phyloP scores from a whole-genome alignment of 2,888 invertebrate genomes.

The Pyrgus malvae region DNA sequence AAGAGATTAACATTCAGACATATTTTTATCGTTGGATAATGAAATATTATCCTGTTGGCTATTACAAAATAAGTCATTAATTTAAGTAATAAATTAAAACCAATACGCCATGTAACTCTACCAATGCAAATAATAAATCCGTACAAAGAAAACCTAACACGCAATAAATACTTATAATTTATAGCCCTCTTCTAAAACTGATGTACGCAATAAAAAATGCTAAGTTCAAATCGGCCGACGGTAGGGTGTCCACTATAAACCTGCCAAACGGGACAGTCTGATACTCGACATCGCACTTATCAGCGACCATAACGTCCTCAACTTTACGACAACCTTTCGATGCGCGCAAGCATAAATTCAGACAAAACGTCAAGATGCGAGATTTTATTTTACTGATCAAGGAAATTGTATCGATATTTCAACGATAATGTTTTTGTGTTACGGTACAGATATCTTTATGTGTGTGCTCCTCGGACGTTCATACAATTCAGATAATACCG shows the following conservation, averaged over 20 bases:
- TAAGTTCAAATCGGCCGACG: slow-evolving; percentile 55
- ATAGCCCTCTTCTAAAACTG: slow-evolving; percentile 20
- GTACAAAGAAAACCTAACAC: slow-evolving; percentile 19
- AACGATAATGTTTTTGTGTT: slow-evolving; percentile 72
- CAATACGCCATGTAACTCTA: neutral
- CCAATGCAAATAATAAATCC: slow-evolving; percentile 16
- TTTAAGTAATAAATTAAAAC: slow-evolving; percentile 6
- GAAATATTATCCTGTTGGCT: too few relatives aligned
- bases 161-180: slow-evolving; percentile 24
- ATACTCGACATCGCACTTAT: slow-evolving; percentile 73
- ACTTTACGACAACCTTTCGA: slow-evolving; percentile 73
- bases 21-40: too few relatives aligned
- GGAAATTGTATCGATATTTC: slow-evolving; percentile 79
- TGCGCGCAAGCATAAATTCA: slow-evolving; percentile 71
- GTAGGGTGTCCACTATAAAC: slow-evolving; percentile 78
- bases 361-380: slow-evolving; percentile 68
- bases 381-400: slow-evolving; percentile 79
- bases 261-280: slow-evolving; percentile 69
- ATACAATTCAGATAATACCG: slow-evolving; percentile 49
- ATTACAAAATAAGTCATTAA: too few relatives aligned
- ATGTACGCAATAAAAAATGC: slow-evolving; percentile 48
- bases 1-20: too few relatives aligned
- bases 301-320: slow-evolving; percentile 76
- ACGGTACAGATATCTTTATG: slow-evolving; percentile 71
- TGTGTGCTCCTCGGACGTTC: slow-evolving; percentile 61